Base-by-base conservation (phyloP, 2,113 vertebrate genomes). In the Terrapene triunguis region DNA sequence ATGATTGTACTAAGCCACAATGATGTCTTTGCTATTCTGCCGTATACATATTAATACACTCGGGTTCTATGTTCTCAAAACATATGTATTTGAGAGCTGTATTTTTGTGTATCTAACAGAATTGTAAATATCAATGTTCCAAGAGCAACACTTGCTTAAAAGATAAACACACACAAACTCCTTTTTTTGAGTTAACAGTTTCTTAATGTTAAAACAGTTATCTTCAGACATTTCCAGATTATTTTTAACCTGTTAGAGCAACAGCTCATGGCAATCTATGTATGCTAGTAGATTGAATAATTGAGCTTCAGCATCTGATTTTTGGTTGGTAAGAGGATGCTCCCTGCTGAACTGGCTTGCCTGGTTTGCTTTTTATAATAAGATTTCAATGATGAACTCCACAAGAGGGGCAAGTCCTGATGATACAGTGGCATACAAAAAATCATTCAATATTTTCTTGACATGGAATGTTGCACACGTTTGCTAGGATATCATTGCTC, bases 381-480 rank as follows among this genome's bases (percentile, higher is more conserved):
- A 35, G 57, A 19, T 82, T 89, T 89, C 92, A 11, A 51, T 17
- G 79, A 54, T 78, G 74, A 95, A 21, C 22, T 94, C 85, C 51
- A 85, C 65, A 80, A 80, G 82, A 95, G 93, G 82, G 19, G 74
- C 89, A 91, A 74, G 72, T 89, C 85, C 50, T 35, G 65, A 53
- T 44, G 47, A 47, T 62, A 87, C 7, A 82, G 90, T 93, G 65
- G n/a, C 90, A 96, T 97, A 92, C 1, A 27, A 96, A 92, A 47
- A 94, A 91, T 95, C 82, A 96, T 69, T 86, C 82, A 92, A 93
- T 97, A 96, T 91, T 94, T 87, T 91, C 14, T 82, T 93, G 91
- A 84, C 86, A 22, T 44, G 69, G 88, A 95, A 94, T 82, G n/a
- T 88, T 96, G 89, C 6, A 90, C 83, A 94, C 55, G 57, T 78